Base-by-base conservation (phyloP, 2,888 invertebrate genomes). In the Tridacna gigas region DNA sequence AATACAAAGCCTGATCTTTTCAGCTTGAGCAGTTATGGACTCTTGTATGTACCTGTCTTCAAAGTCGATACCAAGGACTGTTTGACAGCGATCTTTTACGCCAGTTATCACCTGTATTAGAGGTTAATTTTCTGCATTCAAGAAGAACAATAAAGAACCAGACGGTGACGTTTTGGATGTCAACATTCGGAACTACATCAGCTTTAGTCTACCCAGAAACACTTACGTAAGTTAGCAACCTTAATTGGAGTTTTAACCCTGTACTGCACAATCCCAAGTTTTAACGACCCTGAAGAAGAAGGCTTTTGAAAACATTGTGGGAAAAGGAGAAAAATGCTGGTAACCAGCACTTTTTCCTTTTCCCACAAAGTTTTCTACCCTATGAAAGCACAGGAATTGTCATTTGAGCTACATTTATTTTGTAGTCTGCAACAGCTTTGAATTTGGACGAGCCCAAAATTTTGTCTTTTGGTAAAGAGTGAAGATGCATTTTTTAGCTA, bases 1-100 rank as follows among this genome's bases (percentile, higher is more conserved):
- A 37, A 37, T 37, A 37, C 37, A 7, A 37, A 4, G 37, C 37
- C 37, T 37, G 2, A 37, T 37, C 56, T 11, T 86, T 88, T 25
- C 84, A 94, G 94, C 67, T 93, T 73, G 94, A 94, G 82, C 92
- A 92, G 76, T 82, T 94, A 4, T 94, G 93, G 92, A 80, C 83
- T n/a, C 92, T 92, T 47, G 86, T 94, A 11, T 86, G 84, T 25
- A 91, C 89, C 12, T 89, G 91, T 81, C 71, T 94, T 13, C 92
- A 92, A 85, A 88, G 84, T 28, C 89, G 91, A 9, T 93, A 91
- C 82, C 90, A 83, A 18, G 92, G 91, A 2, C 79, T 73, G 28
- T 92, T 89, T 74, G 94, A 94, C 88, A 89, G 89, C 4, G 92
- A 93, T 15, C 89, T 94, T 56, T 89, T 94, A 26, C 67, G 56